A percentile compares a stretch with the other conserved stretches of the same genome.
phyloP scores from a whole-genome alignment of 1,140 invertebrate genomes.

The Calliopsis andreniformis region DNA sequence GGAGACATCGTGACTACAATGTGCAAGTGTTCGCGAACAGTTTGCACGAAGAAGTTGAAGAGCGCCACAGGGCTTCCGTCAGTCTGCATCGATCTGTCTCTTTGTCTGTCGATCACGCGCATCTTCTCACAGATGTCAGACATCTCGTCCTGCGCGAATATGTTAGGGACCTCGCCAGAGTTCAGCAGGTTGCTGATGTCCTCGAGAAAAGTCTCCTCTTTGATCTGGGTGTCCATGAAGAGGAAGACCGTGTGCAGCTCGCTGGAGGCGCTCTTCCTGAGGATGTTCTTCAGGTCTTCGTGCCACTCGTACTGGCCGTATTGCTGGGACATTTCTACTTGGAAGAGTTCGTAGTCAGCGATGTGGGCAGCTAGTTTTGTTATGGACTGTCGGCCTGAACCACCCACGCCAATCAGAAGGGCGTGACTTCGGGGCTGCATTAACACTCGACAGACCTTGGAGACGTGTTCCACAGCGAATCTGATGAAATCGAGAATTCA shows the following conservation, averaged over 20 bases:
- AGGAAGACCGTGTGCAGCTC: conserved; percentile 95
- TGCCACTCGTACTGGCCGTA: conserved; percentile 94
- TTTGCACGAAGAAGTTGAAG: conserved; percentile 95
- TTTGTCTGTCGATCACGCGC: conserved; percentile 93
- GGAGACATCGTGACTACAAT: conserved; percentile 96
- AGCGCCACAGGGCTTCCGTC: conserved; percentile 94
- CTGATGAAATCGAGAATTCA: conserved; percentile 80
- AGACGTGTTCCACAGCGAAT: conserved; percentile 97
- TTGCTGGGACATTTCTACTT: conserved; percentile 94
- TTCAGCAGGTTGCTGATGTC: conserved; percentile 97
- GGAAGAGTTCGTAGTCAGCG: conserved; percentile 94
- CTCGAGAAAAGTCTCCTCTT: conserved; percentile 96
- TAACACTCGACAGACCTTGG: conserved; percentile 93
- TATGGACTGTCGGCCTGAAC: conserved; percentile 95
- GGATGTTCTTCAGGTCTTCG: conserved; percentile 92
- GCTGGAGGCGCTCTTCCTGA: conserved; percentile 90
- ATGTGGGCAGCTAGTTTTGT: conserved; percentile 95
- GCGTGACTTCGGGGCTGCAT: conserved; percentile 94
- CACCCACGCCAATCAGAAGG: conserved; percentile 93
- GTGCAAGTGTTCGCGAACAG: conserved; percentile 95
- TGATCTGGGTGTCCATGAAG: conserved; percentile 95
- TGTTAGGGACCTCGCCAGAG: conserved; percentile 95
- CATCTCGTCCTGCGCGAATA: conserved; percentile 94
- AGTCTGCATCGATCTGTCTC: conserved; percentile 94
- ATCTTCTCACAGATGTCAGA: conserved; percentile 97